A percentile compares a stretch with the other conserved stretches of the same genome.
phyloP scores from a whole-genome alignment of 2,888 invertebrate genomes.

The Eudasyphora cyanicolor region DNA sequence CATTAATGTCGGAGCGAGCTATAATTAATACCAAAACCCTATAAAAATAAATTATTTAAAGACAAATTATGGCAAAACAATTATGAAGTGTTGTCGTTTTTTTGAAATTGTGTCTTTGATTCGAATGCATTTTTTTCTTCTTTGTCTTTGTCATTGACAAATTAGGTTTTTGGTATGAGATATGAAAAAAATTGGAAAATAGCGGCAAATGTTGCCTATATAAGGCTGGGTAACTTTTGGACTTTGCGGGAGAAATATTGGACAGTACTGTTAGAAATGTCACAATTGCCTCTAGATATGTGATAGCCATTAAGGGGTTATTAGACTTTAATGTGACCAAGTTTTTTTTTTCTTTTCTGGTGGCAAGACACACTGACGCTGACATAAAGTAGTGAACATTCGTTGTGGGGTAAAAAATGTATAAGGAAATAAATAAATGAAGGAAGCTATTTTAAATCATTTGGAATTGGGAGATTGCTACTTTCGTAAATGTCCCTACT shows the following conservation, averaged over 20 bases:
- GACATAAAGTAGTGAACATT: neutral
- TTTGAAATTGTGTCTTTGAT: neutral
- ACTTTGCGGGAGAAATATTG: neutral
- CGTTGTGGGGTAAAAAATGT: no score
- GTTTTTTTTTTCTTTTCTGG: no score
- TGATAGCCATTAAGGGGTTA: neutral
- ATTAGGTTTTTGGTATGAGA: neutral
- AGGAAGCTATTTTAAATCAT: no score
- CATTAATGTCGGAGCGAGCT: neutral
- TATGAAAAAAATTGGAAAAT: neutral
- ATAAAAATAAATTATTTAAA: constrained; percentile 19
- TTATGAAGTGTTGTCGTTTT: neutral
- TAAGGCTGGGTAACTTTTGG: neutral
- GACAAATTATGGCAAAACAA: constrained; percentile 15
- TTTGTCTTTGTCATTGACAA: neutral
- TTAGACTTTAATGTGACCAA: neutral
- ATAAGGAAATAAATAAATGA: no score
- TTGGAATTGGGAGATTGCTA: no score
- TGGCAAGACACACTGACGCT: neutral
- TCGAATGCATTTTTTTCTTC: no score
- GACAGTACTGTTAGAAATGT: neutral
- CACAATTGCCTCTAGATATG: neutral
- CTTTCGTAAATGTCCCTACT: no score
- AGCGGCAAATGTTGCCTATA: constrained; percentile 5
- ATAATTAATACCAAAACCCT: constrained; percentile 14